Evolutionary conservation across 2,113 vertebrate genomes (phyloP).

Genomic region (Spermophilus dauricus): DNA sequence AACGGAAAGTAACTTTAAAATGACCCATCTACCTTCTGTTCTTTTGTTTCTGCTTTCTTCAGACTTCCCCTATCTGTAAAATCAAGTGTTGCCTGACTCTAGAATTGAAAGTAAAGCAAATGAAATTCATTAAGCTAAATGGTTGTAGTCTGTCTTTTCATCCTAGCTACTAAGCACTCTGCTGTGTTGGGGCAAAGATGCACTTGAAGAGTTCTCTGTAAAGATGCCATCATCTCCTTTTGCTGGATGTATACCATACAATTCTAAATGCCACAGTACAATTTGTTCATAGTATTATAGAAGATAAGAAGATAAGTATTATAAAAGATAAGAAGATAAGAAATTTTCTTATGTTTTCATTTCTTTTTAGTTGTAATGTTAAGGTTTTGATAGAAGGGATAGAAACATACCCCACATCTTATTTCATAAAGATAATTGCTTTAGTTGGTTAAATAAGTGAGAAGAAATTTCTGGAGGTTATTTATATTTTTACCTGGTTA

Average conservation of each 20-base stretch:
- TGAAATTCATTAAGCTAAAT: not conserved
- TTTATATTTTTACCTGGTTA: not conserved
- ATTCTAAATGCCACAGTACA: not conserved
- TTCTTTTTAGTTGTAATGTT: not conserved
- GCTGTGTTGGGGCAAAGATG: not conserved
- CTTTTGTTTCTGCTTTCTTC: too few species aligned
- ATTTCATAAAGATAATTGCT: not conserved
- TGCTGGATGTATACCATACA: not conserved
- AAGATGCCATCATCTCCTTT: not conserved
- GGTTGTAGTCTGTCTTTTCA: not conserved
- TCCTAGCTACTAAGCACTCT: not conserved
- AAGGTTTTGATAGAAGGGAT: not conserved
- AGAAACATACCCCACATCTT: not conserved
- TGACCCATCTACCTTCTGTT: not conserved
- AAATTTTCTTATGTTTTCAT: not conserved
- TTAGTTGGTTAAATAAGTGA: slow-evolving; percentile 12
- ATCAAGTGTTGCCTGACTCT: not conserved
- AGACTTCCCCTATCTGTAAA: not conserved
- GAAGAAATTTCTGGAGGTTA: not conserved
- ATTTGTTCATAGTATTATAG: not conserved
- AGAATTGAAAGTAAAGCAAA: not conserved
- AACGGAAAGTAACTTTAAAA: not conserved
- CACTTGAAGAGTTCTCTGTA: not conserved
- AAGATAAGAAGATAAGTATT: too few species aligned
- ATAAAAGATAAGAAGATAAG: not conserved